Conservation (phyloP, 92 coral and sea anemone species). For the Micromussa lordhowensis region DNA sequence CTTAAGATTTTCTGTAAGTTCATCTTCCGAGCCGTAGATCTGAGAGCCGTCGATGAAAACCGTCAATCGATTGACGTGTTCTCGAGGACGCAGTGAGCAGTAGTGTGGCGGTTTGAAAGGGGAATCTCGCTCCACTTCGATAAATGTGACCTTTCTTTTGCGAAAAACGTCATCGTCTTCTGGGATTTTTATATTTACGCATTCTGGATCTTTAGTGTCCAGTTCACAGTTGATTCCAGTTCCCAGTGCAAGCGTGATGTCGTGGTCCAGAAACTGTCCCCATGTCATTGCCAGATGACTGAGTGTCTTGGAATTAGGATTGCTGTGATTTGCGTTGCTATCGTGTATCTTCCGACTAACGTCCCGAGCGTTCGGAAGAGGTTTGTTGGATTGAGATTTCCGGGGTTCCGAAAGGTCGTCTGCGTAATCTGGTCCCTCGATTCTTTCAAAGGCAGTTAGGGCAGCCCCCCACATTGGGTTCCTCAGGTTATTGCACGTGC, state of each 20-base stretch:
- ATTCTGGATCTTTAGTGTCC: slow-evolving; percentile 21
- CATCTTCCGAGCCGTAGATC: slow-evolving; percentile 49
- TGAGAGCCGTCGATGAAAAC: slow-evolving; percentile 72
- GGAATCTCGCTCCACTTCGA: slow-evolving; percentile 37
- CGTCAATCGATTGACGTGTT: slow-evolving; percentile 46
- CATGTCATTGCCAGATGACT: slow-evolving; percentile 74
- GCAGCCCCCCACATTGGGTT: slow-evolving; percentile 75
- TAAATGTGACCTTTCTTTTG: neutral
- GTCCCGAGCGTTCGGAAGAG: slow-evolving; percentile 44
- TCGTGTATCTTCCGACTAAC: slow-evolving; percentile 9
- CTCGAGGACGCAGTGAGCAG: slow-evolving; percentile 30
- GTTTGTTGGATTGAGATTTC: slow-evolving; percentile 22
- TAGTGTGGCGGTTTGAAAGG: slow-evolving; percentile 27
- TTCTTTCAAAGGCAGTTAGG: slow-evolving; percentile 42
- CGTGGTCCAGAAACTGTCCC: slow-evolving; percentile 79
- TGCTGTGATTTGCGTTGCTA: slow-evolving; percentile 20
- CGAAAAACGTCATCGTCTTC: slow-evolving; percentile 22
- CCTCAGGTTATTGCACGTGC: slow-evolving; percentile 67
- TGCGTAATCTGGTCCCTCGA: slow-evolving; percentile 50
- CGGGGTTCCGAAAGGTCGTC: slow-evolving; percentile 58
- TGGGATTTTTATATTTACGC: slow-evolving; percentile 46
- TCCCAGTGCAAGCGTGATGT: slow-evolving; percentile 51
- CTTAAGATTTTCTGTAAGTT: slow-evolving; percentile 30
- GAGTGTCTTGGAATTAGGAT: slow-evolving; percentile 28
- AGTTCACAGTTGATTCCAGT: slow-evolving; percentile 19